Conservation (phyloP, 1,140 invertebrate species). For the Drosophila nikananu region DNA sequence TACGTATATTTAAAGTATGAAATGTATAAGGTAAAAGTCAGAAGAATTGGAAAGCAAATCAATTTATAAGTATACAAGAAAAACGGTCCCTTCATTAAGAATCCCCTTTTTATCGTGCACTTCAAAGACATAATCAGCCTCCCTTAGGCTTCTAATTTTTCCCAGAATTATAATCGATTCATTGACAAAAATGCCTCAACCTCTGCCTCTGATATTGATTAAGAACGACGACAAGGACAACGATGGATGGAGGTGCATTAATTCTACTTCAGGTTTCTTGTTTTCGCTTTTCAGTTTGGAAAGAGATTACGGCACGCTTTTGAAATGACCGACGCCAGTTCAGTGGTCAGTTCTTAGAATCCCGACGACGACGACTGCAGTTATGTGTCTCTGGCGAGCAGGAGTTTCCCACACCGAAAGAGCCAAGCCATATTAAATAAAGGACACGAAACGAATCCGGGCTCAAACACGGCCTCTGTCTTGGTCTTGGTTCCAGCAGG, state of each 20-base stretch:
- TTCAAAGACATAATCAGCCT: not conserved
- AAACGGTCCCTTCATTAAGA: no score
- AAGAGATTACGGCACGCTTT: conserved; percentile 60
- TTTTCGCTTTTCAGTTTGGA: conserved; percentile 3
- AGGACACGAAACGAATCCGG: conserved; percentile 44
- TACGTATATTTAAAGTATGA: no score
- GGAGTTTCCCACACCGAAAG: conserved; percentile 62
- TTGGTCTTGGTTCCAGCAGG: conserved; percentile 27
- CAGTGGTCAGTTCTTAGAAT: conserved; percentile 60
- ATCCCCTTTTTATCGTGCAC: not conserved
- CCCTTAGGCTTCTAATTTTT: not conserved
- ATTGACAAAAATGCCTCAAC: conserved; percentile 45
- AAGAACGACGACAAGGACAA: conserved; percentile 25
- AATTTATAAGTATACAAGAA: no score
- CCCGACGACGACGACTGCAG: conserved; percentile 25
- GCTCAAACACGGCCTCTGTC: not conserved
- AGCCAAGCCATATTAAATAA: conserved; percentile 30
- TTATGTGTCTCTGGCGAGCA: conserved; percentile 15
- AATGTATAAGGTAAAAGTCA: no score
- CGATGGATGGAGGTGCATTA: conserved; percentile 23
- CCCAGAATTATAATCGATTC: conserved; percentile 33
- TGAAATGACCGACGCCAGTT: conserved; percentile 65
- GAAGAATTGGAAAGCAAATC: no score
- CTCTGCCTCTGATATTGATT: conserved; percentile 56
- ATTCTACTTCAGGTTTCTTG: conserved; percentile 10